Conservation (phyloP, 2,113 vertebrate species). For the Campylomormyrus numenius region DNA sequence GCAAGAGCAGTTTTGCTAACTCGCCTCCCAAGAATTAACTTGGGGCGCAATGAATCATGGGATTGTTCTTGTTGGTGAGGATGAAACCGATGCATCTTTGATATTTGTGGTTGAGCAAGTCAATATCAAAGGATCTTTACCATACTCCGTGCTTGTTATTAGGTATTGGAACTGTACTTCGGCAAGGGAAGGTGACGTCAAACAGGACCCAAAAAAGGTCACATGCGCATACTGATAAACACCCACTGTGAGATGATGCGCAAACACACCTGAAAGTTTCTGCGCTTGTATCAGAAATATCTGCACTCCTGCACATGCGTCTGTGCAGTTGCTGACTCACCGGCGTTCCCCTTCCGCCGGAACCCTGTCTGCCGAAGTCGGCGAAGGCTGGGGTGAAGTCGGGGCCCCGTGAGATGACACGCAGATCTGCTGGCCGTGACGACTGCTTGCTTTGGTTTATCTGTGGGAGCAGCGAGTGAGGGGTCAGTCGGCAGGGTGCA, state of each 20-base stretch:
- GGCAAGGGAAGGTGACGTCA: not conserved
- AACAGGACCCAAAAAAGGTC: not conserved
- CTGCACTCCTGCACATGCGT: not conserved
- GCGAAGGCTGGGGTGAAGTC: constrained; percentile 97
- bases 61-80: not conserved
- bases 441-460: constrained; percentile 88
- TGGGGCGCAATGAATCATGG: not conserved
- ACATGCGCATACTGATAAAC: not conserved
- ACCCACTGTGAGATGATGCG: not conserved
- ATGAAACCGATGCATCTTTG: not conserved
- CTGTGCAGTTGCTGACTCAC: constrained; percentile 62
- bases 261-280: not conserved
- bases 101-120: not conserved
- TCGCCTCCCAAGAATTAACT: not conserved
- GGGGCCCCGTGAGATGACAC: constrained; percentile 83
- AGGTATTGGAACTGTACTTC: not conserved
- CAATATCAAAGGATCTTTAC: not conserved
- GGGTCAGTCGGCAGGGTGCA: not conserved
- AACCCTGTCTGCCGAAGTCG: constrained; percentile 82
- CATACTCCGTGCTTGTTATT: not conserved
- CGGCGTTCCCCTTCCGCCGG: constrained; percentile 73
- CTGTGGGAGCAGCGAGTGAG: constrained; percentile 47
- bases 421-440: constrained; percentile 72
- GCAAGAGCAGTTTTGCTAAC: not conserved
- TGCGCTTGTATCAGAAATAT: not conserved